phyloP scores from a whole-genome alignment of 2,888 invertebrate genomes.

The Tyria jacobaeae region DNA sequence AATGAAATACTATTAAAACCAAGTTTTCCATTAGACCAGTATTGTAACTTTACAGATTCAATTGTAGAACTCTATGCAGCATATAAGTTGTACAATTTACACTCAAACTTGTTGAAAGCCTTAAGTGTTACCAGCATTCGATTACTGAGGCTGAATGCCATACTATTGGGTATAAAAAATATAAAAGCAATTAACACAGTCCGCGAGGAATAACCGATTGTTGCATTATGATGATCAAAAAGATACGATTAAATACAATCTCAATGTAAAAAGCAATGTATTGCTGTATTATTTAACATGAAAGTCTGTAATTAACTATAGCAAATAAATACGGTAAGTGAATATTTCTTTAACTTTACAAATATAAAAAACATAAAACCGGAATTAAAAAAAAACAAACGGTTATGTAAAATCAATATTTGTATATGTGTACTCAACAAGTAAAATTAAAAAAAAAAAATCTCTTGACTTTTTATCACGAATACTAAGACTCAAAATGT shows the following conservation, averaged over 20 bases:
- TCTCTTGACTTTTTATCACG: too few species aligned
- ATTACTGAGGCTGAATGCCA: slow-evolving; percentile 8
- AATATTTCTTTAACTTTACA: too few species aligned
- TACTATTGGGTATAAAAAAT: slow-evolving; percentile 10
- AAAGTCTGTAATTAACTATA: background rate
- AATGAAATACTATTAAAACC: slow-evolving; percentile 16
- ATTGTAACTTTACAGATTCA: slow-evolving; percentile 12
- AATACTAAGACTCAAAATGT: too few species aligned
- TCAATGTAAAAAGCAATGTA: background rate
- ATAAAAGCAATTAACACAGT: slow-evolving; percentile 3
- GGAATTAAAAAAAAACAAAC: too few species aligned
- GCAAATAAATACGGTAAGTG: slow-evolving; percentile 1
- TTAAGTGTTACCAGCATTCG: slow-evolving; percentile 4
- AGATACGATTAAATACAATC: background rate
- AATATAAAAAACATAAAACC: too few species aligned
- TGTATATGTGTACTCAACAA: too few species aligned
- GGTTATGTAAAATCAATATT: too few species aligned
- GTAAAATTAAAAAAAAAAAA: too few species aligned
- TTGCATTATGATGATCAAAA: background rate
- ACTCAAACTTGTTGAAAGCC: slow-evolving; percentile 4
- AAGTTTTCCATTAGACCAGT: slow-evolving; percentile 12
- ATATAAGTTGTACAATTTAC: slow-evolving; percentile 10
- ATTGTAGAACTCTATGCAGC: slow-evolving; percentile 2
- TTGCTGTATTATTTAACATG: background rate
- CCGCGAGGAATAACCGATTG: background rate